These are phyloP conservation scores for Mormyrops boulengeri DNA, from an alignment of 2,797 vertebrate species.

Conservation along the genomic window DNA sequence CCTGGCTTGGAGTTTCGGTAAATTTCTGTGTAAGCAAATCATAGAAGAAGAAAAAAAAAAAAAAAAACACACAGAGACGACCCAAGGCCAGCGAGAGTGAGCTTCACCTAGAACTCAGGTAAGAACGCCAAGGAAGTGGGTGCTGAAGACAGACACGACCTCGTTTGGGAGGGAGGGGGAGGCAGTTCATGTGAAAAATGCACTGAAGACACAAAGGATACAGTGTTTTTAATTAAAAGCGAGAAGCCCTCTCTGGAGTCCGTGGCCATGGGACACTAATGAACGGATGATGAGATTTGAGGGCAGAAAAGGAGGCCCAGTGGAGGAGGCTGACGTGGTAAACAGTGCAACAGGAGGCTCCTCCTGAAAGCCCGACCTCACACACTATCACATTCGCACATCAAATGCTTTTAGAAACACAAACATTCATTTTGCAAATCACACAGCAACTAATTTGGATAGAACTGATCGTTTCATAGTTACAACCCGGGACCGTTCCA, in stretches of 20 bases:
- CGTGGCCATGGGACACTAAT: slow-evolving; percentile 28
- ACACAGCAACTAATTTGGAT: background rate
- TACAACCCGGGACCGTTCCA: background rate
- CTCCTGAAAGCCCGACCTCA: background rate
- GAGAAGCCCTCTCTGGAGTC: slow-evolving; percentile 43
- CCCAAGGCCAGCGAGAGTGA: background rate
- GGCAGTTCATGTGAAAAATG: slow-evolving; percentile 25
- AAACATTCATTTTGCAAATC: background rate
- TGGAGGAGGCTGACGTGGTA: background rate
- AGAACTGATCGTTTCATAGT: background rate
- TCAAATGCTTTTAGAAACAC: background rate
- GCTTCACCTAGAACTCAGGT: background rate
- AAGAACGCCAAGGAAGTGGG: background rate
- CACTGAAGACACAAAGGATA: slow-evolving; percentile 42
- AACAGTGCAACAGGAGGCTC: background rate
- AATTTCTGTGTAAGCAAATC: background rate
- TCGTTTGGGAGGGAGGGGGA: background rate
- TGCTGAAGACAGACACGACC: background rate
- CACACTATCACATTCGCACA: background rate
- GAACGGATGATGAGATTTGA: slow-evolving; percentile 30
- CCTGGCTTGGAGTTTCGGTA: background rate
- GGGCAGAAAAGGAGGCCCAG: background rate
- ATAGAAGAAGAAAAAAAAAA: no score
- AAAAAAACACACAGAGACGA: background rate
- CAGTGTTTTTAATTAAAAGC: slow-evolving; percentile 52